phyloP scores from a whole-genome alignment of 2,888 invertebrate species.

The Eutolmus rufibarbis region DNA sequence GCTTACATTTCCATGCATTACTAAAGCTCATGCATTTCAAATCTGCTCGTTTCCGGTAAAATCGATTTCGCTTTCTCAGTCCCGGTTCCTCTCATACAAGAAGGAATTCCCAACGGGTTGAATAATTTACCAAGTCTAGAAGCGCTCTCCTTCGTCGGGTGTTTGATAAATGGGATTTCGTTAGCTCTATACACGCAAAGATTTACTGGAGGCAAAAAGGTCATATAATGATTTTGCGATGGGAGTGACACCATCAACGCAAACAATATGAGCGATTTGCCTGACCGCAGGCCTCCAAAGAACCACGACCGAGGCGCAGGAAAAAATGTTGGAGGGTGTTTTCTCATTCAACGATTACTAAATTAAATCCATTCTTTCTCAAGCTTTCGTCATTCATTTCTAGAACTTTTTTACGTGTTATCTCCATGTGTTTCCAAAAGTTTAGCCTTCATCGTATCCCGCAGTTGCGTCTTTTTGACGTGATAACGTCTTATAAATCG shows the following conservation, averaged over 20 bases:
- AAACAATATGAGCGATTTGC: conserved; percentile 28
- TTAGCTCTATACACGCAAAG: conserved; percentile 26
- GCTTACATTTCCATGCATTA: conserved; percentile 41
- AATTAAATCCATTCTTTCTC: neutral
- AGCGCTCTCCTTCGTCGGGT: conserved; percentile 17
- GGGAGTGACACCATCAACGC: conserved; percentile 26
- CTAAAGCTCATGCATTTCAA: conserved; percentile 41
- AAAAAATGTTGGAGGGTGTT: neutral
- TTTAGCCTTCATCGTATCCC: neutral
- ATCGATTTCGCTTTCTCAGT: conserved; percentile 37
- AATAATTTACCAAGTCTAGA: conserved; percentile 37
- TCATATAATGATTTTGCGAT: conserved; percentile 25
- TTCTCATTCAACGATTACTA: neutral
- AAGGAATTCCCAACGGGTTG: conserved; percentile 40
- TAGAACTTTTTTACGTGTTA: neutral
- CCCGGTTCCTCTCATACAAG: conserved; percentile 6
- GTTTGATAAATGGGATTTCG: conserved; percentile 37
- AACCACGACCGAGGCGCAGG: neutral
- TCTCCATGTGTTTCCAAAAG: neutral
- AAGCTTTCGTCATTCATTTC: neutral
- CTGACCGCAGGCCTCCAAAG: neutral
- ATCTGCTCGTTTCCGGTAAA: conserved; percentile 38
- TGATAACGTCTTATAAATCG: no score
- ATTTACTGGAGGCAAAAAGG: conserved; percentile 28
- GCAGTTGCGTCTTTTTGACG: no score